phyloP scores from a whole-genome alignment of 2,113 vertebrate species.

The Dasypus novemcinctus region DNA sequence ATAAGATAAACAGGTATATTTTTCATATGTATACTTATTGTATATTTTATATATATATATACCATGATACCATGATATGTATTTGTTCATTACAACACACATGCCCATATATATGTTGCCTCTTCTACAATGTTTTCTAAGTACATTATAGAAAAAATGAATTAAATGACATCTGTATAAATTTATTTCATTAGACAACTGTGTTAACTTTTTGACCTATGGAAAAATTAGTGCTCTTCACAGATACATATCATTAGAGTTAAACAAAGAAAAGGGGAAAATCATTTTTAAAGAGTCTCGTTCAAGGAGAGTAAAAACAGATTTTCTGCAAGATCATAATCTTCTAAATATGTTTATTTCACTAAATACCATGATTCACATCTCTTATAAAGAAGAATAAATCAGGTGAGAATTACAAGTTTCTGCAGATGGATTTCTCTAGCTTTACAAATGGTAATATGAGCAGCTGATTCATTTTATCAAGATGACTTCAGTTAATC shows the following conservation, averaged over 20 bases:
- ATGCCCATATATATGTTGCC: background rate
- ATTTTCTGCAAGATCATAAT: slow-evolving; percentile 50
- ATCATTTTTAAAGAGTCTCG: slow-evolving; percentile 36
- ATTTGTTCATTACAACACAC: background rate
- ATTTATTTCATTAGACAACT: background rate
- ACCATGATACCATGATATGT: background rate
- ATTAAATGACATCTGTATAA: background rate
- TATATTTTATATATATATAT: background rate
- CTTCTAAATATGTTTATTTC: slow-evolving; percentile 69
- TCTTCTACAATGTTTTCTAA: background rate
- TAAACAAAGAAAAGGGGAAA: slow-evolving; percentile 25
- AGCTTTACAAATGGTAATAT: slow-evolving; percentile 67
- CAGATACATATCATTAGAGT: background rate
- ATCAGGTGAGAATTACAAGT: slow-evolving; percentile 74
- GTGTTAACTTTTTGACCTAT: background rate
- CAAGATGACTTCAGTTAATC: slow-evolving; percentile 60
- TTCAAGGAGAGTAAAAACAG: background rate
- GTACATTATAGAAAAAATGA: background rate
- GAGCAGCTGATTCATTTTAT: slow-evolving; percentile 64
- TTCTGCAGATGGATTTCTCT: slow-evolving; percentile 61
- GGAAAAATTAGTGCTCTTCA: background rate
- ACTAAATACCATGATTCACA: slow-evolving; percentile 58
- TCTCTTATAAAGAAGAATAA: slow-evolving; percentile 78
- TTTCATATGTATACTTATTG: background rate
- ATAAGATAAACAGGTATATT: background rate